phyloP scores from a whole-genome alignment of 2,888 invertebrate genomes.

The Tupiocoris notatus region DNA sequence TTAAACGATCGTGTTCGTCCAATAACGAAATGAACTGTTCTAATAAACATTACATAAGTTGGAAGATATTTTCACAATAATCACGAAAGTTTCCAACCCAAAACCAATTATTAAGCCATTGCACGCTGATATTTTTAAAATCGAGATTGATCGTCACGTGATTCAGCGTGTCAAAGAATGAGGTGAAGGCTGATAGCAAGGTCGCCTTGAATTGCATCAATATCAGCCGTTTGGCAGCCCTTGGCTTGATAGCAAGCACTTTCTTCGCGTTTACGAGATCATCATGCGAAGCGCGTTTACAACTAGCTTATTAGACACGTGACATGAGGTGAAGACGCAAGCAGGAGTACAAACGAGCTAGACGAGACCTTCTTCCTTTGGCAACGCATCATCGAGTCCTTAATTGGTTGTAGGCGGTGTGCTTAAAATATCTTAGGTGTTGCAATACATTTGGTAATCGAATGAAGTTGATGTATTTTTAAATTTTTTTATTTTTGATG shows the following conservation, averaged over 20 bases:
- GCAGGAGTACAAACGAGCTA: neutral
- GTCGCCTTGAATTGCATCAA: neutral
- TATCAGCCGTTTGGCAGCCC: neutral
- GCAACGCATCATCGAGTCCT: neutral
- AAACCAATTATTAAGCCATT: no score
- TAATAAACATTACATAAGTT: no score
- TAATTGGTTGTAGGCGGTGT: no score
- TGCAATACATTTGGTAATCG: no score
- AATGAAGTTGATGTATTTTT: no score
- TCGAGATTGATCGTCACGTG: neutral
- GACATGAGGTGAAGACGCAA: neutral
- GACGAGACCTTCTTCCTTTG: neutral
- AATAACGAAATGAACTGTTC: no score
- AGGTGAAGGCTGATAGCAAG: neutral
- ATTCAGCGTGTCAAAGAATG: neutral
- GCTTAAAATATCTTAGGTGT: no score
- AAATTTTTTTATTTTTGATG: no score
- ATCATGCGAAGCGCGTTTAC: neutral
- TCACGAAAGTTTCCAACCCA: no score
- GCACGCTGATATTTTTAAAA: no score
- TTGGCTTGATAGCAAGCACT: neutral
- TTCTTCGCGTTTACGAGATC: neutral
- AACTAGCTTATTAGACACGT: neutral
- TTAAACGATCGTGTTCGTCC: no score
- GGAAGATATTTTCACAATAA: no score